phyloP scores from a whole-genome alignment of 1,140 invertebrate species.

The Saccostrea echinata region DNA sequence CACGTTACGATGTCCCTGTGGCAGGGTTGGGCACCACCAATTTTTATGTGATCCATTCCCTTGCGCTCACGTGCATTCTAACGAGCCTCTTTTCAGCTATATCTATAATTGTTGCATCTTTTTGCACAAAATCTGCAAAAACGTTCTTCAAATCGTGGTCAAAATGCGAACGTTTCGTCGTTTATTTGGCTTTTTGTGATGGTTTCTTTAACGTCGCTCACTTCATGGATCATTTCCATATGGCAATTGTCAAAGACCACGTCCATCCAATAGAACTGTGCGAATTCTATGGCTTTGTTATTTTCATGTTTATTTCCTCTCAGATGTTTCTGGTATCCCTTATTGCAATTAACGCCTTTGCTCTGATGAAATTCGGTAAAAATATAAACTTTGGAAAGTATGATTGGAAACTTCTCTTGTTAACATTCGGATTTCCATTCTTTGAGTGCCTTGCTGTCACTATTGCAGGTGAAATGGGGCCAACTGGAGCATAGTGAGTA shows the following conservation, averaged over 20 bases:
- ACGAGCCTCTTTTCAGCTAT: slow-evolving; percentile 23
- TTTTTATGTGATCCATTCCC: slow-evolving; percentile 29
- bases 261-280: slow-evolving; percentile 56
- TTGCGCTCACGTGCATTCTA: slow-evolving; percentile 40
- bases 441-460: slow-evolving; percentile 50
- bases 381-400: slow-evolving; percentile 55
- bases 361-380: slow-evolving; percentile 57
- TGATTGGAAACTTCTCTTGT: slow-evolving; percentile 55
- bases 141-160: slow-evolving; percentile 38
- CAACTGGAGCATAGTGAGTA: slow-evolving; percentile 64
- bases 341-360: slow-evolving; percentile 61
- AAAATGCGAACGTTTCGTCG: slow-evolving; percentile 56
- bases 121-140: not conserved
- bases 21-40: not conserved
- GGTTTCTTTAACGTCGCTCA: slow-evolving; percentile 59
- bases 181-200: slow-evolving; percentile 61
- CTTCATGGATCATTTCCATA: slow-evolving; percentile 59
- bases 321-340: slow-evolving; percentile 62
- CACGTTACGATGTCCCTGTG: slow-evolving; percentile 47
- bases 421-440: slow-evolving; percentile 53
- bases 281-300: slow-evolving; percentile 60
- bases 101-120: slow-evolving; percentile 18
- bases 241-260: slow-evolving; percentile 52
- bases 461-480: slow-evolving; percentile 53
- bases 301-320: slow-evolving; percentile 57